These are phyloP conservation scores for Gonocerus acuteangulatus DNA, from an alignment of 2,888 invertebrate species.

Conservation along the genomic window DNA sequence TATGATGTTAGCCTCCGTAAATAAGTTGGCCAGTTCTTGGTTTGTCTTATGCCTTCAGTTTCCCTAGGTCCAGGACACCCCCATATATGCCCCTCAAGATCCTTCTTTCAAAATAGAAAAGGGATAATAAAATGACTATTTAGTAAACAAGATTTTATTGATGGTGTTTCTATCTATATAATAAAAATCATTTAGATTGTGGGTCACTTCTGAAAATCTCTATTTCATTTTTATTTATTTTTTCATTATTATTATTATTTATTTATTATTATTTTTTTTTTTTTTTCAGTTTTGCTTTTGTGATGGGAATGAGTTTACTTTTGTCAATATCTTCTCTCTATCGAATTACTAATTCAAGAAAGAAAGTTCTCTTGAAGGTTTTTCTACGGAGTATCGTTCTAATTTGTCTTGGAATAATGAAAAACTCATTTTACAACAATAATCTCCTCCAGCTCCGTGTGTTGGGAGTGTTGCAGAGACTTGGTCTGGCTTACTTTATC, in stretches of 20 bases:
- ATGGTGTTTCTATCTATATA: no score
- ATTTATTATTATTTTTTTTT: constrained; percentile 9
- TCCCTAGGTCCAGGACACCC: no score
- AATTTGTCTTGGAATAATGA: constrained; percentile 57
- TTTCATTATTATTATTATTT: constrained; percentile 7
- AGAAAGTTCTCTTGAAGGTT: constrained; percentile 46
- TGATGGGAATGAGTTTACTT: constrained; percentile 75
- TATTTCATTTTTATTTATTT: constrained; percentile 6
- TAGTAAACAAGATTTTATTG: no score
- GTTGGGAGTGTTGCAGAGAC: constrained; percentile 76
- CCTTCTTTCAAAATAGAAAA: no score
- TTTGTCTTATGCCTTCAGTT: no score
- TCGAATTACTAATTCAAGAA: constrained; percentile 55
- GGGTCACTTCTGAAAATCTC: not conserved
- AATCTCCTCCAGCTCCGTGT: constrained; percentile 51
- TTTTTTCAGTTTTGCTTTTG: constrained; percentile 64
- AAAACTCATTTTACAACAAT: constrained; percentile 46
- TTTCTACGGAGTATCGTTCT: constrained; percentile 54
- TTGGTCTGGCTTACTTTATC: constrained; percentile 68
- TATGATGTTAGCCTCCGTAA: no score
- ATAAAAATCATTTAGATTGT: not conserved
- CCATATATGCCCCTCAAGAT: no score
- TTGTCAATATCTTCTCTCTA: constrained; percentile 64
- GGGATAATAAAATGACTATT: no score
- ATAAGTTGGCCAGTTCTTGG: no score